Percentiles rank a stretch among this genome's conserved stretches.
Conservation (phyloP, 2,113 vertebrate species). For the Saccopteryx leptura region DNA sequence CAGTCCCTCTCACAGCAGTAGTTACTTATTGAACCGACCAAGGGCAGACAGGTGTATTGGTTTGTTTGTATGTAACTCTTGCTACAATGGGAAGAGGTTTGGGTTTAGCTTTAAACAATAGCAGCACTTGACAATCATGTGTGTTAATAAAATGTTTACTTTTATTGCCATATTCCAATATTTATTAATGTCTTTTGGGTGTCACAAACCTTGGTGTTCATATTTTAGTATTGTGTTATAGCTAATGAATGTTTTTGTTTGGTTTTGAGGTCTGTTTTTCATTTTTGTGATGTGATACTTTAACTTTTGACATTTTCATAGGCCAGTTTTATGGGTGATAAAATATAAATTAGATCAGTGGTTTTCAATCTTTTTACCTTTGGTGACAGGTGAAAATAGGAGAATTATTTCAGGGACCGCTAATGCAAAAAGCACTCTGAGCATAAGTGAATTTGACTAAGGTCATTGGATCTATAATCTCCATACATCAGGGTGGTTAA, state of each 20-base stretch:
- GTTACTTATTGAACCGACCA: neutral
- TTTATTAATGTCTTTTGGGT: slow-evolving; percentile 28
- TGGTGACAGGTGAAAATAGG: no score
- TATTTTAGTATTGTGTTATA: neutral
- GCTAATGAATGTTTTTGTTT: slow-evolving; percentile 39
- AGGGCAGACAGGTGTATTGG: neutral
- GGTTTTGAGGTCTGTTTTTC: slow-evolving; percentile 48
- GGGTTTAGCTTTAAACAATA: slow-evolving; percentile 30
- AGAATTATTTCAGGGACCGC: no score
- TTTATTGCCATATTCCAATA: neutral
- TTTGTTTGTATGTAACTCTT: slow-evolving; percentile 8
- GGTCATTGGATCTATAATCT: no score
- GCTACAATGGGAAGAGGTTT: neutral
- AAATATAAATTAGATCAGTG: neutral
- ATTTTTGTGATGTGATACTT: slow-evolving; percentile 40
- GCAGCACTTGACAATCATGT: neutral
- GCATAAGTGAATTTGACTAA: no score
- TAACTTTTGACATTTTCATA: slow-evolving; percentile 46
- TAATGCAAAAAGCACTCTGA: no score
- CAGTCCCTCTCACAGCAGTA: neutral
- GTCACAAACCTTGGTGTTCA: neutral
- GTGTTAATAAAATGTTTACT: neutral
- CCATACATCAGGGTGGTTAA: no score
- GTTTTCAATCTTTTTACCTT: no score
- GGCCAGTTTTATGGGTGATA: neutral